Base-by-base conservation (phyloP, 2,888 invertebrate genomes). In the Helicoverpa assulta region DNA sequence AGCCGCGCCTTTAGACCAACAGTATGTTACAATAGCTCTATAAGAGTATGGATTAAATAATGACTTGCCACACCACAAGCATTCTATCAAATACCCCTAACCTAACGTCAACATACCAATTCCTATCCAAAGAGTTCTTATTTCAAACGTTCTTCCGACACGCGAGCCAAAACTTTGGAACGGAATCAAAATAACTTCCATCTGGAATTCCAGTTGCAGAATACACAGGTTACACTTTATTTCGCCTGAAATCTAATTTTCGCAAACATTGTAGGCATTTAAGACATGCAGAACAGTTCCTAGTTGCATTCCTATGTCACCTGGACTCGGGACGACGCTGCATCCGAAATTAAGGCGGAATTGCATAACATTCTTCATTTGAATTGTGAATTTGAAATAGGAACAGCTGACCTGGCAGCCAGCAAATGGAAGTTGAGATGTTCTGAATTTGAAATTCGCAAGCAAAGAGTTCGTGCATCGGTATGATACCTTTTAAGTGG, bases 171-270 rank as follows among this genome's bases (percentile, higher is more conserved):
- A 75, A 80, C 33, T 76, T 70, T 60, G 77, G 77, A 76, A 80
- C 54, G 77, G 64, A 52, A 80, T 80, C 54, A 70, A 66, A 70
- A 76, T 84, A 65, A 82, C 70, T 78, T 61, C 57, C 57, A 69
- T 57, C 60, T 61, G 19, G 53, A 66, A 80, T 83, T 80, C 76
- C 70, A 65, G 59, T 62, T 59, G 40, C 59, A 53, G 40, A 61
- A 56, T 56, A 60, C 50, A 60, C 51, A 67, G 65, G 62, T 68
- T 67, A 66, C 72, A 75, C 57, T 67, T 62, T 70, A 67, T 59
- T 53, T 60, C 53, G 66, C 52, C 66, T 73, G 83, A 80, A 88
- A 88, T 88, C 85, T 86, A 86, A 89, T 88, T 88, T 87, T 72
- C 86, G 64, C 81, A 81, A 78, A 82, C 83, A 78, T 78, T 78